phyloP scores from a whole-genome alignment of 2,113 vertebrate species.

The Scomber colias region DNA sequence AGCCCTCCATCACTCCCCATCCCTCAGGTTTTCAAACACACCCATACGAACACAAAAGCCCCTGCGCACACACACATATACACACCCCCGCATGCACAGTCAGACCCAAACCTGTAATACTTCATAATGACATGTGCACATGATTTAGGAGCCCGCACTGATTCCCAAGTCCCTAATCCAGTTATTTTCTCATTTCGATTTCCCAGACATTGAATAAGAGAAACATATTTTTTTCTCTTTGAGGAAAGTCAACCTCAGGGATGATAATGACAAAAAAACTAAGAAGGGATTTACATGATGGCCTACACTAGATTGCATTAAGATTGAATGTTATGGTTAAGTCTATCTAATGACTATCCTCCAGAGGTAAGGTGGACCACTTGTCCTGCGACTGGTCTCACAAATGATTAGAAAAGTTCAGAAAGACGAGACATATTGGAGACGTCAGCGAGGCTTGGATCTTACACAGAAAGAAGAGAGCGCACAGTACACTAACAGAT shows the following conservation, averaged over 20 bases:
- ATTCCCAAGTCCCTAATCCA: conserved; percentile 85
- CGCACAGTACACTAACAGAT: conserved; percentile 62
- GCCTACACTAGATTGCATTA: conserved; percentile 79
- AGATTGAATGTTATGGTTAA: conserved; percentile 78
- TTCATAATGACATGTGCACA: conserved; percentile 85
- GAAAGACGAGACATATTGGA: conserved; percentile 70
- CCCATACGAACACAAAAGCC: conserved; percentile 61
- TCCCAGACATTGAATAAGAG: conserved; percentile 84
- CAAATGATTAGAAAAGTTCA: conserved; percentile 64
- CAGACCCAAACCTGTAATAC: conserved; percentile 83
- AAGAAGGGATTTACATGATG: conserved; percentile 81
- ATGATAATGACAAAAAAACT: conserved; percentile 80
- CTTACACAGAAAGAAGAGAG: conserved; percentile 40
- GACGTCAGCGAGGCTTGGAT: conserved; percentile 57
- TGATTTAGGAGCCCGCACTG: conserved; percentile 83
- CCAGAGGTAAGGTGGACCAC: conserved; percentile 67
- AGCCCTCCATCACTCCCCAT: conserved; percentile 80
- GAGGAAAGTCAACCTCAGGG: conserved; percentile 80
- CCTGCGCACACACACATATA: conserved; percentile 44
- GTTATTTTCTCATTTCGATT: conserved; percentile 86
- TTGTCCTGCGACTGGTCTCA: conserved; percentile 63
- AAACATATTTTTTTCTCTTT: conserved; percentile 81
- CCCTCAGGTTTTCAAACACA: conserved; percentile 80
- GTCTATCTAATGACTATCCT: conserved; percentile 71
- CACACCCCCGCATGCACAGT: conserved; percentile 62